Percentiles rank a stretch among this genome's conserved stretches.
Conservation (phyloP, 2,113 vertebrate species). For the Anser brachyrhynchus region DNA sequence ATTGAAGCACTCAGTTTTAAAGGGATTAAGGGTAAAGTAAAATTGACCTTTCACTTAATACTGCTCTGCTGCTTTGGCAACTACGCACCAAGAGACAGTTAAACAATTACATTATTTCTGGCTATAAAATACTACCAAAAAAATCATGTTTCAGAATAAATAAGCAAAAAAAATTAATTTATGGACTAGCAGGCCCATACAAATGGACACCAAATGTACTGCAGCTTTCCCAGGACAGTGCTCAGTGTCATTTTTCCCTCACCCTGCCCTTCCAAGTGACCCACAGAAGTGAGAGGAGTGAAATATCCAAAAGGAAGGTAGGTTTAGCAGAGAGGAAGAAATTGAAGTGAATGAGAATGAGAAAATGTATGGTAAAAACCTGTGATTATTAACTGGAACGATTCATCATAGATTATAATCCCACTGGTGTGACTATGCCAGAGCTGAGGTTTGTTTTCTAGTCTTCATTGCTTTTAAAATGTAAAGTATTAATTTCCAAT, state of each 20-base stretch:
- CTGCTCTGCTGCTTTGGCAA: not conserved
- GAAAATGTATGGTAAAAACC: not conserved
- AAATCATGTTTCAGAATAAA: not conserved
- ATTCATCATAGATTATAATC: not conserved
- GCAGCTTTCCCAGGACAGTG: not conserved
- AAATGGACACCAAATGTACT: not conserved
- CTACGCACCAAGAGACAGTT: not conserved
- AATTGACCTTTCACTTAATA: constrained; percentile 16
- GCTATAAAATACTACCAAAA: not conserved
- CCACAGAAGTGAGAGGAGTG: not conserved
- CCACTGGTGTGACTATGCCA: not conserved
- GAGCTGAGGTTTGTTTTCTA: not conserved
- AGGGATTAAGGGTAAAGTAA: not conserved
- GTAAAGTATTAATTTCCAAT: constrained; percentile 8
- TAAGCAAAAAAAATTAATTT: not conserved
- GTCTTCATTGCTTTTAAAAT: constrained; percentile 28
- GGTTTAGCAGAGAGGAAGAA: not conserved
- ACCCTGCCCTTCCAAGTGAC: not conserved
- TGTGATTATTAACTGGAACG: not conserved
- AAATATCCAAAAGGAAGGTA: not conserved
- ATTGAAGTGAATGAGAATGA: not conserved
- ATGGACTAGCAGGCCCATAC: not conserved
- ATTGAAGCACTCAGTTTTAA: constrained; percentile 7
- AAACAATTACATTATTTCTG: not conserved
- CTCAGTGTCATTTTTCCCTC: rapidly evolving